phyloP scores from a whole-genome alignment of 2,888 invertebrate genomes.

The Agrochola lota region DNA sequence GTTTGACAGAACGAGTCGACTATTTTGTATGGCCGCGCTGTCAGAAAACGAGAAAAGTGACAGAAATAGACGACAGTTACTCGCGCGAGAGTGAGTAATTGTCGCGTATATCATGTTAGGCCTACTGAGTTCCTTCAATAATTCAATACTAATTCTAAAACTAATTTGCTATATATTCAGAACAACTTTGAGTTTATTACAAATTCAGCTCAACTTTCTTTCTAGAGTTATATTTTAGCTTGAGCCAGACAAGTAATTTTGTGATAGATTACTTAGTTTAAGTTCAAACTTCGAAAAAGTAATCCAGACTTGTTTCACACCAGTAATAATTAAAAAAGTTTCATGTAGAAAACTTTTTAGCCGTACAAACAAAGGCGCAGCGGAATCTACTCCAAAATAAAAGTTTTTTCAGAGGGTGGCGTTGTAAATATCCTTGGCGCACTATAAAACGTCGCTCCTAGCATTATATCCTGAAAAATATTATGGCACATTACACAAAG shows the following conservation, averaged over 20 bases:
- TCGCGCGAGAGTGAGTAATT: too few relatives aligned
- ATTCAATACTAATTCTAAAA: neutral
- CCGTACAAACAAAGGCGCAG: conserved; percentile 31
- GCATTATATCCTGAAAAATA: conserved; percentile 64
- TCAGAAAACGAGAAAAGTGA: too few relatives aligned
- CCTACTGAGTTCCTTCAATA: neutral
- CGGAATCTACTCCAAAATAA: conserved; percentile 27
- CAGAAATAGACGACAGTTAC: too few relatives aligned
- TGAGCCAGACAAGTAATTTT: neutral
- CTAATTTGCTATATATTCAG: neutral
- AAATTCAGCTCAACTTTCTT: conserved; percentile 24
- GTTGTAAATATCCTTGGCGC: conserved; percentile 57
- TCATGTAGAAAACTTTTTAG: conserved; percentile 12
- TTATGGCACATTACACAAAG: conserved; percentile 66
- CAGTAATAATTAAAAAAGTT: conserved; percentile 38
- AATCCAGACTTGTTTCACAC: conserved; percentile 4
- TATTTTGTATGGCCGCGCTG: too few relatives aligned
- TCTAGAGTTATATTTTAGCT: conserved; percentile 4
- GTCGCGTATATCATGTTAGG: too few relatives aligned
- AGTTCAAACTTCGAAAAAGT: conserved; percentile 24
- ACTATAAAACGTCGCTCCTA: conserved; percentile 59
- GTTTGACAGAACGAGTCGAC: too few relatives aligned
- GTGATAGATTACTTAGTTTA: conserved; percentile 11
- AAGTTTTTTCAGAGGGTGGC: conserved; percentile 17
- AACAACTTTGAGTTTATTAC: neutral